phyloP scores from a whole-genome alignment of 2,888 invertebrate genomes.

The Chaetoderma sp. region DNA sequence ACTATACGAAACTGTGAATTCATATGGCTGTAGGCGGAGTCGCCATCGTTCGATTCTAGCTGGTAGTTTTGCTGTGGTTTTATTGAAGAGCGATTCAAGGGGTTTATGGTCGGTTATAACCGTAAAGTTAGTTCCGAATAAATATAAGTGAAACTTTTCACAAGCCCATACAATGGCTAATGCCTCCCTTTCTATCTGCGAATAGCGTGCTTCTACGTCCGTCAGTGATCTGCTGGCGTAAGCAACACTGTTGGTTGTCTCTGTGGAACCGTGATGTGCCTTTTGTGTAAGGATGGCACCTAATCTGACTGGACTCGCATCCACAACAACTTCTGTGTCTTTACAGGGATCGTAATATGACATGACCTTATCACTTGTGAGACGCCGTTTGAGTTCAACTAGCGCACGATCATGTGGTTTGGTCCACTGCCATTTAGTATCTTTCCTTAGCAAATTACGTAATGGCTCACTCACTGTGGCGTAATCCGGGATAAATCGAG shows the following conservation, averaged over 20 bases:
- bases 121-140: conserved; percentile 43
- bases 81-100: conserved; percentile 42
- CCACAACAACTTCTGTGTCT: conserved; percentile 39
- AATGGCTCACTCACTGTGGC: conserved; percentile 35
- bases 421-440: conserved; percentile 32
- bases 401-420: conserved; percentile 27
- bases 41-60: conserved; percentile 39
- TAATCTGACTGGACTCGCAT: too few relatives aligned
- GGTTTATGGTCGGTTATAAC: conserved; percentile 53
- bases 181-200: conserved; percentile 47
- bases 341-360: conserved; percentile 35
- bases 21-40: conserved; percentile 31
- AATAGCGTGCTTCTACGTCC: conserved; percentile 41
- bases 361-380: conserved; percentile 32
- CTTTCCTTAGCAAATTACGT: conserved; percentile 32
- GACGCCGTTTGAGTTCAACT: too few relatives aligned
- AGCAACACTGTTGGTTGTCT: conserved; percentile 27
- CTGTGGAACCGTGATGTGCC: too few relatives aligned
- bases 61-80: conserved; percentile 40
- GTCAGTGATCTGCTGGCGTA: conserved; percentile 43
- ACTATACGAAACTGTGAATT: conserved; percentile 29
- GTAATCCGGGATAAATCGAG: conserved; percentile 34
- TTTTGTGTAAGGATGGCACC: conserved; percentile 40
- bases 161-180: conserved; percentile 47
- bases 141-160: conserved; percentile 49